phyloP scores from a whole-genome alignment of 2,113 vertebrate genomes.

The Aspiorhynchus laticeps region DNA sequence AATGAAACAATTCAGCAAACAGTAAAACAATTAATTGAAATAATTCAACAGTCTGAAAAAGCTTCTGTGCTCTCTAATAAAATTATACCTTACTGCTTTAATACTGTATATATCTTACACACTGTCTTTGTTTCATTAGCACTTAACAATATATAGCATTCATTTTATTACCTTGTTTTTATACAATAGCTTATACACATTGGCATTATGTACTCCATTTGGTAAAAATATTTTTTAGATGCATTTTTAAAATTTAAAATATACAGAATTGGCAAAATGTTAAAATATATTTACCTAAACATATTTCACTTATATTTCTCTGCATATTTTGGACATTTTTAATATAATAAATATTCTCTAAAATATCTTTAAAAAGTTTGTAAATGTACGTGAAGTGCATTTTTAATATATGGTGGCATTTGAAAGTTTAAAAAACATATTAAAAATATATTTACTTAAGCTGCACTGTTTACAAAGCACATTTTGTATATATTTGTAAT shows the following conservation, averaged over 20 bases:
- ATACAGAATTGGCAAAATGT: background rate
- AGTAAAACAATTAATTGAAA: too few relatives aligned
- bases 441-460: background rate
- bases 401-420: background rate
- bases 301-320: background rate
- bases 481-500: background rate
- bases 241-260: background rate
- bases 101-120: background rate
- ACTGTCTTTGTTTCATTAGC: background rate
- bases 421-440: background rate
- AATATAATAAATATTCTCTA: background rate
- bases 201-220: background rate
- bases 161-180: background rate
- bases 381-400: background rate
- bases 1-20: background rate
- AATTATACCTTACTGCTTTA: background rate
- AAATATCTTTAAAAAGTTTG: background rate
- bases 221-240: background rate
- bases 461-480: background rate
- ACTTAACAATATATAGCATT: background rate
- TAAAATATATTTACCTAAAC: background rate
- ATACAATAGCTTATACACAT: background rate
- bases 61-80: background rate
- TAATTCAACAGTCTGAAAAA: background rate
- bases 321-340: background rate